Evolutionary conservation across 2,888 invertebrate genomes (phyloP), one percentile per base, ranked within the genome.

Genomic region (Plagodis pulveraria): DNA sequence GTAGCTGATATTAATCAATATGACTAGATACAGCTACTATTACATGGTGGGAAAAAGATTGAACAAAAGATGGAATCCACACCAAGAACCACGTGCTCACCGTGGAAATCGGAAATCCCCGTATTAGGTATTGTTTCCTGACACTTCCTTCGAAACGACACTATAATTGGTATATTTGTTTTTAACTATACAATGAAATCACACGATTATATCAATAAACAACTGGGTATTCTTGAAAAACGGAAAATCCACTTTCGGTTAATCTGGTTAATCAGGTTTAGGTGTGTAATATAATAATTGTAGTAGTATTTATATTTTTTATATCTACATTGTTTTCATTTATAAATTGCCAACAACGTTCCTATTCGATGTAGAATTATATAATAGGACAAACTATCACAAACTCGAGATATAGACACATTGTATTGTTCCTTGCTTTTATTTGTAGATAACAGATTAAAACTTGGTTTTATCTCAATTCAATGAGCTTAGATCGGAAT

Each of bases 101-200:
- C 80, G 80, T 85, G 84, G 82, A 86, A 88, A 87, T 89, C 87
- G 91, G 91, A 90, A 91, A 90, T 89, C 81, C 91, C 89, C 75
- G 80, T 70, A 73, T 84, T 85, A 22, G 22, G 22, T 22, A 86
- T 87, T 82, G 76, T 86, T 86, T 84, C 81, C 82, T 78, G 73
- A 78, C 74, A 83, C 79, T 86, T 89, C 81, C 84, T 73, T 77
- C 77, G 83, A 86, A 85, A 78, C 65, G 9, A 53, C 52, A 52
- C 56, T 48, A 67, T 68, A 64, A 65, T 66, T 69, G 50, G 63
- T 56, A 50, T 59, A 58, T 45, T 46, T 42, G 67, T 53, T 68
- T 58, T 76, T 73, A 76, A 73, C 78, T 51, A 74, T 71, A 84
- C 82, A 84, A 86, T 84, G 71, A 83, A 86, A 86, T 83, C 83